phyloP scores from a whole-genome alignment of 2,797 vertebrate species.

The Picus viridis region DNA sequence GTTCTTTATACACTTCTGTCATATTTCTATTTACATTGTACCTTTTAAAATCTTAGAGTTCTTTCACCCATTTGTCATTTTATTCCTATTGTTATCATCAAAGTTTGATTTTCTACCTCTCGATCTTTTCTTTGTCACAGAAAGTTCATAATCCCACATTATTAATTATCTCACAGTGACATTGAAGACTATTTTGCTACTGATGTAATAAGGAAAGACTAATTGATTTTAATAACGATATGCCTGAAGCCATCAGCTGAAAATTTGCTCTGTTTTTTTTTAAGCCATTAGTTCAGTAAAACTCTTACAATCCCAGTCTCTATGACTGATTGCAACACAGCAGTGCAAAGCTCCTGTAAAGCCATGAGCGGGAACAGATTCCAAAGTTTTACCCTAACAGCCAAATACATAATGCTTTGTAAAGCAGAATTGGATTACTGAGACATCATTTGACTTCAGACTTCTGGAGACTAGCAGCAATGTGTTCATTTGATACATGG shows the following conservation, averaged over 20 bases:
- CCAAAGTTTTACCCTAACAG: background rate
- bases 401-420: background rate
- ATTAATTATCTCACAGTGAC: background rate
- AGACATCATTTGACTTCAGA: background rate
- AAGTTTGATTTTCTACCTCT: constrained; percentile 18
- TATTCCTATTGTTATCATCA: background rate
- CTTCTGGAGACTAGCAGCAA: accelerated
- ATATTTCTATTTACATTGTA: background rate
- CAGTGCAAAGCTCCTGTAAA: background rate
- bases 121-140: background rate
- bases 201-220: background rate
- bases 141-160: constrained; percentile 2
- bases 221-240: constrained; percentile 23
- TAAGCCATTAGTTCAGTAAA: background rate
- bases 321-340: background rate
- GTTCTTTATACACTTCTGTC: background rate
- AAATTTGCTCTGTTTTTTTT: background rate
- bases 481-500: background rate
- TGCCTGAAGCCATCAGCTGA: background rate
- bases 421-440: background rate
- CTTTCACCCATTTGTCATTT: background rate
- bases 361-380: background rate
- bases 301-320: background rate
- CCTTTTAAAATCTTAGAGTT: background rate
- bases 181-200: background rate